phyloP scores from a whole-genome alignment of 2,113 vertebrate species.

The Rostratula benghalensis region DNA sequence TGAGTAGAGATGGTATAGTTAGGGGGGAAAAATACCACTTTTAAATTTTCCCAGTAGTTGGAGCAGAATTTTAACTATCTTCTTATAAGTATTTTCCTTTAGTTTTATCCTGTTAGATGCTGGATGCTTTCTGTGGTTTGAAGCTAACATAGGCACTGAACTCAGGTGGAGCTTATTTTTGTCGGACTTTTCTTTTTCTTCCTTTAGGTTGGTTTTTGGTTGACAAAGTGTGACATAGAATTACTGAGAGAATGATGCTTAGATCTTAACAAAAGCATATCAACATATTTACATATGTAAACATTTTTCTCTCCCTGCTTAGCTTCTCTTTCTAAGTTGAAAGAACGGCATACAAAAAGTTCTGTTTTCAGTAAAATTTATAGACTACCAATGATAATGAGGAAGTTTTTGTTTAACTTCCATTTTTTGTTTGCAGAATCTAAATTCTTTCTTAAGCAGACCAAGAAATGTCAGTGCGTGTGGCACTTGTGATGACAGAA shows the following conservation, averaged over 20 bases:
- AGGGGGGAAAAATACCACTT: neutral
- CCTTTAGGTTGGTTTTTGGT: neutral
- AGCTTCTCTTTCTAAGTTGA: neutral
- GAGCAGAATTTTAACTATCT: neutral
- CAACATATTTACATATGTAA: neutral
- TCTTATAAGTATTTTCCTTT: neutral
- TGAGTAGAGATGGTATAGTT: neutral
- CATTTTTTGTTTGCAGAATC: neutral
- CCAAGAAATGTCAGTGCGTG: neutral
- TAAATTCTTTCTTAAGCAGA: neutral
- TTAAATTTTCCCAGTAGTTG: neutral
- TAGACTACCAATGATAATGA: neutral
- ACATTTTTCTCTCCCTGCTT: neutral
- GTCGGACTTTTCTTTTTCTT: neutral
- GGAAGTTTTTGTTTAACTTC: neutral
- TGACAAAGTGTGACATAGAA: neutral
- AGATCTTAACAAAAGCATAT: neutral
- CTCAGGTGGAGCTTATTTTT: neutral
- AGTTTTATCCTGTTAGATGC: slow-evolving; percentile 1
- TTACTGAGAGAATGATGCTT: neutral
- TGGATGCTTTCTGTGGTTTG: neutral
- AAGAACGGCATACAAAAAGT: neutral
- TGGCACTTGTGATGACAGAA: neutral
- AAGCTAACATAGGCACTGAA: neutral
- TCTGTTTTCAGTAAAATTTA: neutral